Evolutionary conservation across 2,888 invertebrate species (phyloP), one percentile per base, ranked within the genome.

Genomic region (Leistus spinibarbis): DNA sequence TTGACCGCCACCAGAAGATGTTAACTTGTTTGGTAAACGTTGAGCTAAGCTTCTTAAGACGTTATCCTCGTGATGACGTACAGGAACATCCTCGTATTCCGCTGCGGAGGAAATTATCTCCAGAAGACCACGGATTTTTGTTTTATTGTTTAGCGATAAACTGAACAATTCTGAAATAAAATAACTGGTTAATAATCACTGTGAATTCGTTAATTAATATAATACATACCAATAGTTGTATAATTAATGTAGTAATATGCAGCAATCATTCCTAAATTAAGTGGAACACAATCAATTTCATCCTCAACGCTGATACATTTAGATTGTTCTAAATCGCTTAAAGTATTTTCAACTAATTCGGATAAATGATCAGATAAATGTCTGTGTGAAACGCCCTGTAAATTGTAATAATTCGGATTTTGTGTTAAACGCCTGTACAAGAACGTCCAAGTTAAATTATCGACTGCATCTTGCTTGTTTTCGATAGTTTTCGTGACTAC

Each of bases 241-340:
- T 99, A 99, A 86, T 99, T 98, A 82, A 99, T 99, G 86, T 99
- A 99, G 86, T 99, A 99, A 86, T 99, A 99, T 0, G 99, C 98
- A 0, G 99, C 99, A 84, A 99, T 99, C 98, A 99, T 99, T 82
- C 99, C 99, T 83, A 99, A 87, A 88, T 99, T 99, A 53, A 99
- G 89, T 0, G 99, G 98, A 76, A 96, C 90, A 0, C 96, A 95
- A 84, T 99, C 98, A 93, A 99, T 96, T 80, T 99, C 99, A 79
- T 99, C 99, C 84, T 99, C 98, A 5, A 99, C 91, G 67, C 96
- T 95, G 80, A 99, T 98, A 85, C 99, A 99, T 83, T 98, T 98
- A 0, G 97, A 96, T 84, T 97, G 96, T 83, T 98, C 97, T 81
- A 99, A 87, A 85, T 99, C 98, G 53, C 91, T 92, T 5, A 99